These are phyloP conservation scores for Chelon labrosus DNA, from an alignment of 2,797 vertebrate genomes.

Conservation along the genomic window DNA sequence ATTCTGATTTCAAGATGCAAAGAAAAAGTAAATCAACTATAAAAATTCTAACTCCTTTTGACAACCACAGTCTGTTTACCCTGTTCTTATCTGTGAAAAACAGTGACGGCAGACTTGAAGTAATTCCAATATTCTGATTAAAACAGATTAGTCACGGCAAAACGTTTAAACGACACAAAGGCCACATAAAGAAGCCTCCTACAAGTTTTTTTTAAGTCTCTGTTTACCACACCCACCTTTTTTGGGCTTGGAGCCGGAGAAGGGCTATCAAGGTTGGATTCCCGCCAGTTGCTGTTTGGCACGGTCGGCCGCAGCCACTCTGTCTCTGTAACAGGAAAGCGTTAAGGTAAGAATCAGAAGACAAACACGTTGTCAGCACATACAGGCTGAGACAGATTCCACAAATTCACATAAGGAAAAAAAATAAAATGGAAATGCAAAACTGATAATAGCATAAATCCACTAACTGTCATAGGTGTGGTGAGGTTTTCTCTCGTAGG, in stretches of 20 bases:
- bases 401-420: neutral
- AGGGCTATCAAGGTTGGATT: conserved; percentile 89
- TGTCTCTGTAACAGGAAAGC: conserved; percentile 71
- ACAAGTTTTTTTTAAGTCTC: neutral
- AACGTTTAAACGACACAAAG: neutral
- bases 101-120: neutral
- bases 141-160: too few relatives aligned
- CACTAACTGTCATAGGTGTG: conserved; percentile 88
- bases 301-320: conserved; percentile 82
- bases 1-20: neutral
- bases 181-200: neutral
- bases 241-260: conserved; percentile 67
- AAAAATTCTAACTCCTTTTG: neutral
- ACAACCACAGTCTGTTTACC: neutral
- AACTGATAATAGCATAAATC: conserved; percentile 6
- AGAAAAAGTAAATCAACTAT: neutral
- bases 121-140: neutral
- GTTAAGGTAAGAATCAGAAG: conserved; percentile 1
- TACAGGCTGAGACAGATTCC: neutral
- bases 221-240: conserved; percentile 58
- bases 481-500: conserved; percentile 88
- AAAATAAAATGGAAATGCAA: neutral
- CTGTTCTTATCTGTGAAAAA: neutral
- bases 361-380: neutral
- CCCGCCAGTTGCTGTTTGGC: conserved; percentile 87